Evolutionary conservation across 1,140 invertebrate species (phyloP).

Genomic region (Protaetia brevitarsis): DNA sequence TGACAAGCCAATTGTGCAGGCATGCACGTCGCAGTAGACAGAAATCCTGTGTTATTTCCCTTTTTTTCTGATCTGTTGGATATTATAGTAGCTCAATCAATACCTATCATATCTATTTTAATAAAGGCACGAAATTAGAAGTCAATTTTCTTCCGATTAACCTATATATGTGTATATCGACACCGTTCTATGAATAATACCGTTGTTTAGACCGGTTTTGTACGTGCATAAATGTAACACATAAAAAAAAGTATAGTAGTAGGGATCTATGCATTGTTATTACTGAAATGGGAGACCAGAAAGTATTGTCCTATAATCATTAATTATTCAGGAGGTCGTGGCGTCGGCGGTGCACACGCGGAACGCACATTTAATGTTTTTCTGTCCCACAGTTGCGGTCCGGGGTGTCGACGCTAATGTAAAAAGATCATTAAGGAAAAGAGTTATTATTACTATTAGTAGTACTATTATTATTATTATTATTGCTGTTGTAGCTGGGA

Average conservation of each 20-base stretch:
- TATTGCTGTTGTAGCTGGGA: not conserved
- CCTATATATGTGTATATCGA: no score
- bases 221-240: no score
- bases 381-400: not conserved
- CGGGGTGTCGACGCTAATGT: conserved; percentile 6
- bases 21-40: no score
- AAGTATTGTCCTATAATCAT: conserved; percentile 5
- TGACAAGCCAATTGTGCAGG: no score
- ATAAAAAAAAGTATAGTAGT: not conserved
- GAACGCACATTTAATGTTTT: conserved; percentile 3
- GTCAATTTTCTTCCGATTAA: no score
- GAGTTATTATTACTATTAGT: conserved; percentile 18
- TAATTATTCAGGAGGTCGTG: not conserved
- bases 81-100: no score
- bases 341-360: not conserved
- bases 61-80: no score
- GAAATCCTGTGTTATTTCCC: no score
- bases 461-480: conserved; percentile 8
- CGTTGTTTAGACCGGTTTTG: no score
- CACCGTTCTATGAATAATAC: no score
- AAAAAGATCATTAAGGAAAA: conserved; percentile 17
- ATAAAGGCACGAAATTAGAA: no score
- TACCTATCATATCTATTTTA: no score
- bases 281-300: not conserved
- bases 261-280: not conserved